These are phyloP conservation scores for Molorchus minor DNA, from an alignment of 2,888 invertebrate species.

Conservation along the genomic window DNA sequence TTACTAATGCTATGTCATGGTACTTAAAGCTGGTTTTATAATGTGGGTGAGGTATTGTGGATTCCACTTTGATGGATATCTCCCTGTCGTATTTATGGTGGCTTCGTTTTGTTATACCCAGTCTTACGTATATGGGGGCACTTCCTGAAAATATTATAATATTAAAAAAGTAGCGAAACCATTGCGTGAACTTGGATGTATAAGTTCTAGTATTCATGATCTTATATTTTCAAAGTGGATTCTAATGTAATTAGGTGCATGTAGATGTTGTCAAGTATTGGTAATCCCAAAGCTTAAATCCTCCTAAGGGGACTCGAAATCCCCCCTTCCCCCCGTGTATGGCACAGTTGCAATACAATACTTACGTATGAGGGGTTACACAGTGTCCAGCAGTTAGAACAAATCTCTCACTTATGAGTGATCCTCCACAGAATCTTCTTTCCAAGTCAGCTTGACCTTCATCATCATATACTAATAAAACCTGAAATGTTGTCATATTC, in stretches of 20 bases:
- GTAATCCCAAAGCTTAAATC: too few species aligned
- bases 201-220: too few species aligned
- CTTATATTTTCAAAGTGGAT: too few species aligned
- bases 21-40: constrained; percentile 59
- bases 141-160: not conserved
- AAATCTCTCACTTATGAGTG: constrained; percentile 66
- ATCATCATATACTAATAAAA: too few species aligned
- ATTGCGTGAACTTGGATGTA: too few species aligned
- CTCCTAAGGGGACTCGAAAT: too few species aligned
- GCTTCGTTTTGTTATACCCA: constrained; percentile 39
- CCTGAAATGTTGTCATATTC: too few species aligned
- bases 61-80: constrained; percentile 43
- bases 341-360: too few species aligned
- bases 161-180: not conserved
- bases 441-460: too few species aligned
- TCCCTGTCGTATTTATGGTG: not conserved
- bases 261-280: too few species aligned
- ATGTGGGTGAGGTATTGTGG: constrained; percentile 59
- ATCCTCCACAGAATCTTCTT: constrained; percentile 70
- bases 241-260: too few species aligned
- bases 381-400: constrained; percentile 72
- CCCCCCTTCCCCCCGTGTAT: too few species aligned
- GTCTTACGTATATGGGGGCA: constrained; percentile 30
- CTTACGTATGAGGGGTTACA: constrained; percentile 42
- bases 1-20: constrained; percentile 65